Evolutionary conservation across 2,888 invertebrate genomes (phyloP).

Genomic region (Podabrus alpinus): DNA sequence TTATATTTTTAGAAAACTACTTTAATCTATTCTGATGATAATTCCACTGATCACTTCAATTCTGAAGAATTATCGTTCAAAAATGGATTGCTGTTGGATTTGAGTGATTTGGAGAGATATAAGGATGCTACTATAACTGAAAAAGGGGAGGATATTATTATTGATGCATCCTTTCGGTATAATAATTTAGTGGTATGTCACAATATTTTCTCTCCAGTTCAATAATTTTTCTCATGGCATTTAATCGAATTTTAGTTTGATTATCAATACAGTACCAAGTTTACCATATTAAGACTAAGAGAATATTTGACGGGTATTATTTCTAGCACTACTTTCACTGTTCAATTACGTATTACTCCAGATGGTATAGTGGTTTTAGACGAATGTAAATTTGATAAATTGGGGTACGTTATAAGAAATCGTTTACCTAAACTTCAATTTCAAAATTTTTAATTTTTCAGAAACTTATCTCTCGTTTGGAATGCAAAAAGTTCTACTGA

Average conservation of each 20-base stretch:
- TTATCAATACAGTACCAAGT: constrained; percentile 12
- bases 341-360: neutral
- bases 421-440: neutral
- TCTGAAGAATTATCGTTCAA: neutral
- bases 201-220: neutral
- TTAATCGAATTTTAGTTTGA: neutral
- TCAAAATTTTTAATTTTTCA: neutral
- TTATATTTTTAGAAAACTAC: neutral
- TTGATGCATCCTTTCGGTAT: neutral
- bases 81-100: neutral
- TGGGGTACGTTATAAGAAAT: neutral
- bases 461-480: neutral
- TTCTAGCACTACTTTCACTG: neutral
- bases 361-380: neutral
- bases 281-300: neutral
- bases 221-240: neutral
- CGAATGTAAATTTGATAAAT: neutral
- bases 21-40: neutral
- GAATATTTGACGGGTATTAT: constrained; percentile 7
- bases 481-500: neutral
- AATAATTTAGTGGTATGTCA: neutral
- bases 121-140: neutral
- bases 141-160: neutral
- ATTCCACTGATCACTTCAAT: neutral
- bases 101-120: neutral